phyloP scores from a whole-genome alignment of 2,888 invertebrate species.

The Macrophya alboannulata region DNA sequence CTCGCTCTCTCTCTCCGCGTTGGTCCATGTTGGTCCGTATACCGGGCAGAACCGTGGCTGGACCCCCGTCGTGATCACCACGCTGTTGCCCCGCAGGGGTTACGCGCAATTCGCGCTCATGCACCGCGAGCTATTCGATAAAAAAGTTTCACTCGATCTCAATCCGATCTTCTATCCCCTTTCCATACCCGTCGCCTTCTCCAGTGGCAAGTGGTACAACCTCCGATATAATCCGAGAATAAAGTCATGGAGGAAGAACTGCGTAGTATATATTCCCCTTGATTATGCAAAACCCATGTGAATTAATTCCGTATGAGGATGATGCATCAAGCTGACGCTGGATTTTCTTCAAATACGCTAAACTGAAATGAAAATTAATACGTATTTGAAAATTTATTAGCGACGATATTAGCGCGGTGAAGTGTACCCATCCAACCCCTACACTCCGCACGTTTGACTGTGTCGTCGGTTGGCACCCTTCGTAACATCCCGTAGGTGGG shows the following conservation, averaged over 20 bases:
- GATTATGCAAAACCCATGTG: not conserved
- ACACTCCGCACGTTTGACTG: not conserved
- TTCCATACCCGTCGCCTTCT: slow-evolving; percentile 50
- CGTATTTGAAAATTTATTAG: not conserved
- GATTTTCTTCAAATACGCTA: not conserved
- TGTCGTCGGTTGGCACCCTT: slow-evolving; percentile 52
- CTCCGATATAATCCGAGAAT: slow-evolving; percentile 20
- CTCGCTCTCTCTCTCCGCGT: slow-evolving; percentile 22
- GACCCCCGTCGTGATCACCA: slow-evolving; percentile 77
- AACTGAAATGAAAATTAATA: not conserved
- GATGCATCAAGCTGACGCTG: not conserved
- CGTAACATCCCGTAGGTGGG: slow-evolving; percentile 40
- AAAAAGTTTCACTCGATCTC: slow-evolving; percentile 77
- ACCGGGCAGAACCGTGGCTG: slow-evolving; percentile 66
- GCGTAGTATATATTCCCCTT: not conserved
- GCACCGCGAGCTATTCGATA: slow-evolving; percentile 71
- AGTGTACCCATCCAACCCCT: not conserved
- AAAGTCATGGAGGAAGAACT: not conserved
- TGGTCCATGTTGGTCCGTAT: slow-evolving; percentile 49
- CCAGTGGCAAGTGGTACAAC: slow-evolving; percentile 29
- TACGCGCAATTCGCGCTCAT: slow-evolving; percentile 79
- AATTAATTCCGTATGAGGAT: not conserved
- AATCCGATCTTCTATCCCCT: slow-evolving; percentile 70
- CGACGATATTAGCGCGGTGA: slow-evolving; percentile 2
- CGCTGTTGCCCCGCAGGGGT: slow-evolving; percentile 79